Evolutionary conservation across 2,888 invertebrate genomes (phyloP).

Genomic region (Melanophora roralis): DNA sequence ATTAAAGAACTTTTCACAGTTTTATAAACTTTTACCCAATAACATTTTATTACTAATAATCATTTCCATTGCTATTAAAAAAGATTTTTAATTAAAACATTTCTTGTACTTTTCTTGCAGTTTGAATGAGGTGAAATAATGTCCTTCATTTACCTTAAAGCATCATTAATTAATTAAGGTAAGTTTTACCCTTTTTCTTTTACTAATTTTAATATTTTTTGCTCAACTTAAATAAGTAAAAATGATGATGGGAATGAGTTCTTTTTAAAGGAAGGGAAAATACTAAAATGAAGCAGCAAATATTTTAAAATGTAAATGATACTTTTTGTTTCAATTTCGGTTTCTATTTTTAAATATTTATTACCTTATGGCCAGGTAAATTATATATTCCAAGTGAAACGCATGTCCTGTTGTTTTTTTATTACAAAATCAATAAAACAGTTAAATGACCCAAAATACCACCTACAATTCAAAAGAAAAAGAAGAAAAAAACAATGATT

Average conservation of each 20-base stretch:
- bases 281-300: too few relatives aligned
- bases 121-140: background rate
- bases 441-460: background rate
- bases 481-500: background rate
- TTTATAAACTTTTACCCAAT: too few relatives aligned
- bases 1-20: too few relatives aligned
- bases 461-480: background rate
- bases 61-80: background rate
- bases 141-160: background rate
- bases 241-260: background rate
- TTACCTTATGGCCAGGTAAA: too few relatives aligned
- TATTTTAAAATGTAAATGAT: too few relatives aligned
- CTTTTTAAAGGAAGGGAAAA: background rate
- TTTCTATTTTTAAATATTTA: too few relatives aligned
- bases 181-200: background rate
- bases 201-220: too few relatives aligned
- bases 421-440: background rate
- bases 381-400: too few relatives aligned
- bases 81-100: constrained; percentile 3
- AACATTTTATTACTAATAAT: background rate
- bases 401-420: background rate
- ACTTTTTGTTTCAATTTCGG: too few relatives aligned
- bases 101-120: constrained; percentile 1
- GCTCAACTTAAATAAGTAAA: background rate
- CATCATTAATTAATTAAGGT: constrained; percentile 23